Evolutionary conservation across 2,888 invertebrate species (phyloP), one percentile per base, ranked within the genome.

Genomic region (Coronaproctus castanopsis): DNA sequence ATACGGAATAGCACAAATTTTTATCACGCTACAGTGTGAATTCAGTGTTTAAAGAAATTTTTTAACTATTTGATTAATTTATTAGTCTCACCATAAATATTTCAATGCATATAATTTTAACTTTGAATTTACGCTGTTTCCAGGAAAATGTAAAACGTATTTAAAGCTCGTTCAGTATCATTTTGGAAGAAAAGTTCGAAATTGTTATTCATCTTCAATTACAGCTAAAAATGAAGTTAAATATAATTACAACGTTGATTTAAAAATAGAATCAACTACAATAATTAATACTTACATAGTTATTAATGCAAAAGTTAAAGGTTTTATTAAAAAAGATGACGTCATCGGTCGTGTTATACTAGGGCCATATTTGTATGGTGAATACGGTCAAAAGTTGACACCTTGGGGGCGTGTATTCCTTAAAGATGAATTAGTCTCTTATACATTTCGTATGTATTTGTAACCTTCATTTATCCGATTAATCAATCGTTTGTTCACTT

Each of bases 321-420:
- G 65, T 14, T 61, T 63, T 24, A 59, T 67, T 23, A 66, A 65
- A 23, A 67, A 64, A 8, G 67, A 69, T 60, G 63, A 64, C 48
- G 63, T 66, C 19, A 55, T 69, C 10, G 70, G 69, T 1, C 63
- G 69, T 36, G 62, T 68, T 3, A 65, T 67, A 21, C 63, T 68
- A 8, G 70, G 70, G 3, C 70, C 70, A 1, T 66, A 65, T 55
- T 65, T 66, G 5, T 67, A 66, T 52, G 63, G 65, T 8, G 66
- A 66, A 21, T 64, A 63, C 21, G 66, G 65, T 1, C 64, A 66
- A 5, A 64, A 64, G 24, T 60, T 65, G 19, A 69, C 69, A 0
- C 69, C 69, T 20, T 70, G 70, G 70, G 70, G 70, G 1, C 64
- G 64, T 52, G 66, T 64, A 5, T 57, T 68, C 8, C 53, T 64